Percentiles rank a stretch among this genome's conserved stretches.
phyloP scores from a whole-genome alignment of 2,888 invertebrate genomes.

The Lingula anatina region DNA sequence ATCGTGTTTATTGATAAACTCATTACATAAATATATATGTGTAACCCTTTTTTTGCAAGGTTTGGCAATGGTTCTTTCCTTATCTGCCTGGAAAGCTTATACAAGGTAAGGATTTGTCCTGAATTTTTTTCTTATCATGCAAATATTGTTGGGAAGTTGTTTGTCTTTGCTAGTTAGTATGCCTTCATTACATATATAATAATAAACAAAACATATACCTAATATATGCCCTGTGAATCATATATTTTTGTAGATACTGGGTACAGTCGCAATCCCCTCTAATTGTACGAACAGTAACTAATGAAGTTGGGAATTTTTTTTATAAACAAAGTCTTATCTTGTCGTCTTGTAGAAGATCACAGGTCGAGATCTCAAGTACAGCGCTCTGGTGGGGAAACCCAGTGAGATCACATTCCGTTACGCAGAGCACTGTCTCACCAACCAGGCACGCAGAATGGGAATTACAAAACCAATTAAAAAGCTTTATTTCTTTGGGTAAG shows the following conservation, averaged over 20 bases:
- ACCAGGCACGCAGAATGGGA: slow-evolving; percentile 40
- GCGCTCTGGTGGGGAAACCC: slow-evolving; percentile 48
- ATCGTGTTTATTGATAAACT: no score
- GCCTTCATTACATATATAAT: not conserved
- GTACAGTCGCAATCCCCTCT: no score
- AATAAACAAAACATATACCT: no score
- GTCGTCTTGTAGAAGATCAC: slow-evolving; percentile 44
- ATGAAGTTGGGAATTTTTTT: not conserved
- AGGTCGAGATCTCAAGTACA: slow-evolving; percentile 42
- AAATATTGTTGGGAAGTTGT: no score
- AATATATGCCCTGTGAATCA: no score
- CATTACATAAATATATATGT: no score
- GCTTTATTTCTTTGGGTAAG: slow-evolving; percentile 51
- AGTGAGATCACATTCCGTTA: slow-evolving; percentile 50
- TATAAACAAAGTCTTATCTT: not conserved
- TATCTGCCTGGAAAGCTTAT: slow-evolving; percentile 47
- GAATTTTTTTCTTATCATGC: no score
- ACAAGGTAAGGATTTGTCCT: slow-evolving; percentile 35
- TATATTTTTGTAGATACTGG: no score
- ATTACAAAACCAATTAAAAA: slow-evolving; percentile 37
- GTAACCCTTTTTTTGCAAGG: no score
- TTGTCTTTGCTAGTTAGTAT: no score
- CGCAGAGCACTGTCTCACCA: slow-evolving; percentile 45
- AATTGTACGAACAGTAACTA: no score
- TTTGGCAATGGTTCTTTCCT: slow-evolving; percentile 52